phyloP scores from a whole-genome alignment of 2,888 invertebrate species.

The Melinaea menophilus region DNA sequence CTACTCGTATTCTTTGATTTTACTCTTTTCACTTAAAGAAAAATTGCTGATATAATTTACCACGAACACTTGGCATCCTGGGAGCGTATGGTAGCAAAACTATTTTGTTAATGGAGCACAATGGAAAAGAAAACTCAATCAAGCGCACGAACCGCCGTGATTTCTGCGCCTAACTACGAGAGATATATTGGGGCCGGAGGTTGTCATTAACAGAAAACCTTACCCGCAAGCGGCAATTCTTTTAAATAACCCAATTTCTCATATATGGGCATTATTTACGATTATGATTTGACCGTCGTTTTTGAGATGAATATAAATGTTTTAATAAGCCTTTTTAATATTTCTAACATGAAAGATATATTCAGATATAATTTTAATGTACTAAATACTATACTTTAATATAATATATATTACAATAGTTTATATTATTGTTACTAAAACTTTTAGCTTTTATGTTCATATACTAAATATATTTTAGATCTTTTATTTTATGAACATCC shows the following conservation, averaged over 20 bases:
- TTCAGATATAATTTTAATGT: background rate
- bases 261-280: conserved; percentile 58
- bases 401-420: too few species aligned
- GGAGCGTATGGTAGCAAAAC: conserved; percentile 58
- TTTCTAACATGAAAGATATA: too few species aligned
- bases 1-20: too few species aligned
- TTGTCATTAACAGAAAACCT: conserved; percentile 67
- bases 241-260: conserved; percentile 64
- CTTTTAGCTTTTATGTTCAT: too few species aligned
- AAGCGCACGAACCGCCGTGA: conserved; percentile 71
- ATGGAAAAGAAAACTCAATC: conserved; percentile 66
- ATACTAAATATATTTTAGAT: too few species aligned
- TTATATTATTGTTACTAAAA: too few species aligned
- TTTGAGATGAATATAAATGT: conserved; percentile 14
- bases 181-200: conserved; percentile 67
- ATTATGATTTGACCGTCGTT: conserved; percentile 35
- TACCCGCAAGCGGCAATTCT: conserved; percentile 44
- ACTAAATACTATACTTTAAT: background rate
- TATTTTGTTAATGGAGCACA: conserved; percentile 59
- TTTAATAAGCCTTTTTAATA: too few species aligned
- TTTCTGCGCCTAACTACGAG: conserved; percentile 73
- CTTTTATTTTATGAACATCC: too few species aligned
- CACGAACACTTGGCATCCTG: conserved; percentile 63
- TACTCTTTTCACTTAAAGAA: conserved; percentile 40
- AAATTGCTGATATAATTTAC: conserved; percentile 69